phyloP scores from a whole-genome alignment of 1,140 invertebrate genomes.

The Drosophila littoralis region DNA sequence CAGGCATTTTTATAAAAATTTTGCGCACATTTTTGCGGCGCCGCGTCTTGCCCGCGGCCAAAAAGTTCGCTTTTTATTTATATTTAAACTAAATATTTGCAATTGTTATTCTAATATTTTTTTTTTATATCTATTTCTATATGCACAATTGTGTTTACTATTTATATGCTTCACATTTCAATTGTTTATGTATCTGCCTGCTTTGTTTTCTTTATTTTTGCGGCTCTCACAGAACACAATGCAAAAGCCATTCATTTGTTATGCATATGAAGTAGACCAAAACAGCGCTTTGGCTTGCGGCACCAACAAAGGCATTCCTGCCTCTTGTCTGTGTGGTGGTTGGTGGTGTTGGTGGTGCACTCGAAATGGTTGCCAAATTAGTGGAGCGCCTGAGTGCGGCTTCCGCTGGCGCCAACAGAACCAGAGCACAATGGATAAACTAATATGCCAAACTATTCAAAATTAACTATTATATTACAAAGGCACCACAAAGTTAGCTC shows the following conservation, averaged over 20 bases:
- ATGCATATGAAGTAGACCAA: constrained; percentile 74
- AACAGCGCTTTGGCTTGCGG: constrained; percentile 43
- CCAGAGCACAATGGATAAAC: constrained; percentile 21
- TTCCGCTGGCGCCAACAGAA: constrained; percentile 40
- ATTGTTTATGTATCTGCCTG: constrained; percentile 61
- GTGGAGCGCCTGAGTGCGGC: constrained; percentile 41
- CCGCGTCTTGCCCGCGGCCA: constrained; percentile 50
- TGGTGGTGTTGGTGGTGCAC: constrained; percentile 21
- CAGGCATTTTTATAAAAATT: constrained; percentile 68
- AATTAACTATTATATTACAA: constrained; percentile 4
- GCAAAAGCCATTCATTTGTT: constrained; percentile 76
- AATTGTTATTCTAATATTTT: constrained; percentile 74
- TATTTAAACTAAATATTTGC: constrained; percentile 77
- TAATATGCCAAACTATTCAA: constrained; percentile 12
- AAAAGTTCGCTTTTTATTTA: constrained; percentile 58
- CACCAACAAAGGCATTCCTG: constrained; percentile 24
- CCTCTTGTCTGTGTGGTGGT: constrained; percentile 5
- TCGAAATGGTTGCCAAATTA: constrained; percentile 46
- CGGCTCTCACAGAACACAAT: constrained; percentile 43
- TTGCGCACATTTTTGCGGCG: constrained; percentile 47
- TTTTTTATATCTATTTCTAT: constrained; percentile 55
- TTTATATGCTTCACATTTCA: constrained; percentile 36
- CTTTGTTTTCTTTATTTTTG: constrained; percentile 35
- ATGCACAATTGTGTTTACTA: constrained; percentile 56
- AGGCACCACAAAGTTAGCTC: not conserved